Evolutionary conservation across 2,888 invertebrate species (phyloP).

Genomic region (Odontocolon sp.): DNA sequence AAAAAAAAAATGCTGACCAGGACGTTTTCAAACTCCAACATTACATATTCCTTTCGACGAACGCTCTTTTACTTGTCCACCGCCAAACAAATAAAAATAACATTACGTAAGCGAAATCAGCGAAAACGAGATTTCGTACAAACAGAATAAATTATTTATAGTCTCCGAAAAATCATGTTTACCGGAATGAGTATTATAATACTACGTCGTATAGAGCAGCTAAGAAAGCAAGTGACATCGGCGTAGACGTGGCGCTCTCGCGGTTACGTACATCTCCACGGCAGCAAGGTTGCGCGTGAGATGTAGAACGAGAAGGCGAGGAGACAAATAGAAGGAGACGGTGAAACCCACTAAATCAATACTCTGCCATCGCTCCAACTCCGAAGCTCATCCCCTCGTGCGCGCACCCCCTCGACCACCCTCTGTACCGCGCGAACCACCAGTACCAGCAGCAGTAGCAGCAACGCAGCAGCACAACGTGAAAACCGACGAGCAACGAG

Average conservation of each 20-base stretch:
- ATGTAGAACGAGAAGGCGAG: constrained; percentile 70
- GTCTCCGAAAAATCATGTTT: no score
- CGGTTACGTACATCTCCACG: constrained; percentile 39
- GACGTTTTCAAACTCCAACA: constrained; percentile 22
- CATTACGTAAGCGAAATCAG: no score
- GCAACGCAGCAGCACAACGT: constrained; percentile 48
- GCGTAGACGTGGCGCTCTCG: constrained; percentile 10
- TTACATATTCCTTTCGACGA: constrained; percentile 21
- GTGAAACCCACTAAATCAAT: constrained; percentile 81
- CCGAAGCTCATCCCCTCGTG: constrained; percentile 76
- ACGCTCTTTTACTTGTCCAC: constrained; percentile 3
- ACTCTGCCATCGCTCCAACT: constrained; percentile 81
- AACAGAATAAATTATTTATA: no score
- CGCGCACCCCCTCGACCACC: constrained; percentile 67
- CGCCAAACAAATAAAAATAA: no score
- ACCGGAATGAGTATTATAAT: no score
- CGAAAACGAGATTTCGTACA: no score
- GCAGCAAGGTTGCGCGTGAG: constrained; percentile 68
- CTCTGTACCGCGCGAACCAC: constrained; percentile 59
- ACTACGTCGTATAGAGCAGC: no score
- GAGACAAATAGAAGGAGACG: constrained; percentile 80
- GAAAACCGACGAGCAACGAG: constrained; percentile 55
- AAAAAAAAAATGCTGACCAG: constrained; percentile 40
- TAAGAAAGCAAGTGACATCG: neutral
- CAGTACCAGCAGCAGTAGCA: constrained; percentile 38